Evolutionary conservation across 2,888 invertebrate species (phyloP), one percentile per base, ranked within the genome.

Genomic region (Calliphora vomitoria): DNA sequence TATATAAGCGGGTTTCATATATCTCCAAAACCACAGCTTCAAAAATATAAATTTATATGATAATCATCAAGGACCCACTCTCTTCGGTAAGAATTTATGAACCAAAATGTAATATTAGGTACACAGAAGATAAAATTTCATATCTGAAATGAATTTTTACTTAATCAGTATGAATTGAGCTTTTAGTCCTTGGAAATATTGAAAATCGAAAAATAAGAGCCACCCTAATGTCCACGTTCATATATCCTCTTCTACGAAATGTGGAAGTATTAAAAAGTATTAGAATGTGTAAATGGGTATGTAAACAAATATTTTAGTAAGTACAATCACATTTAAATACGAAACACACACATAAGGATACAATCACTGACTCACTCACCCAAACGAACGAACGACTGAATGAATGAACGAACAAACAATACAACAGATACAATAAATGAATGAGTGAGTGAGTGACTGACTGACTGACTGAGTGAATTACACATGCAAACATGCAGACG

Each of bases 221-320:
- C 25, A 25, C 25, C 25, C 38, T 10, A 62, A 62, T 62, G 41
- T 72, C 18, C 53, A 31, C 3, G 38, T 41, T 18, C 15, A 71
- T n/a, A 80, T 71, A 18, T 64, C 69, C 44, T 25, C 44, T 41
- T 25, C n/a, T 35, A 31, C 55, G 18, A 35, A 53, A 44, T 66
- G 20, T 55, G 20, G 8, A 74, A 31, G 72, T 44, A 35, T 75
- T 76, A 60, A 53, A 69, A 76, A 69, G 53, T 44, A 62, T 53
- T 55, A 44, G 47, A 31, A 64, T 44, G 69, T 83, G 62, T 64
- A 55, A 78, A 78, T 71, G 62, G 50, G 13, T 64, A n/a, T 41
- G 71, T 53, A 71, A 71, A 62, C 69, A 83, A 60, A 68, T 18
- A 38, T 75, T 68, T 68, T 50, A 60, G 20, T 53, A 60, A 31